phyloP scores from a whole-genome alignment of 2,113 vertebrate species.

The Perca flavescens region DNA sequence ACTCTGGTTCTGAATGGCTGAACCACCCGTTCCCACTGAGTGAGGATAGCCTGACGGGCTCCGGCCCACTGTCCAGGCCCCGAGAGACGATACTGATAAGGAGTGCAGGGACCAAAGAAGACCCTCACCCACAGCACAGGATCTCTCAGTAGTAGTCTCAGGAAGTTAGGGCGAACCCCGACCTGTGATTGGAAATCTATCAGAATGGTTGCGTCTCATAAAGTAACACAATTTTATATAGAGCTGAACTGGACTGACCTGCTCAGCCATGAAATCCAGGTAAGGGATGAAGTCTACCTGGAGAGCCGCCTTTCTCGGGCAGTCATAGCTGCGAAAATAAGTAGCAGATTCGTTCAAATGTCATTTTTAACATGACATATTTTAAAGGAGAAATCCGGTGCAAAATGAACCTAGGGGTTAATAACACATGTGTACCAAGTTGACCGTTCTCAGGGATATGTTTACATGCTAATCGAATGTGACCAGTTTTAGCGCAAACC shows the following conservation, averaged over 20 bases:
- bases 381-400: neutral
- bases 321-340: slow-evolving; percentile 49
- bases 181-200: slow-evolving; percentile 66
- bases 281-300: slow-evolving; percentile 85
- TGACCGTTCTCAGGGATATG: too few relatives aligned
- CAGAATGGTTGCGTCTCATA: neutral
- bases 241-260: slow-evolving; percentile 54
- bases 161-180: slow-evolving; percentile 84
- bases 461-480: too few relatives aligned
- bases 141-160: slow-evolving; percentile 85
- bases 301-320: slow-evolving; percentile 72
- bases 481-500: too few relatives aligned
- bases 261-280: slow-evolving; percentile 84
- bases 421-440: too few relatives aligned
- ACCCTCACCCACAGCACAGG: slow-evolving; percentile 86
- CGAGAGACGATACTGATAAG: slow-evolving; percentile 92
- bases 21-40: slow-evolving; percentile 88
- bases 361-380: neutral
- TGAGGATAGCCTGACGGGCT: slow-evolving; percentile 90
- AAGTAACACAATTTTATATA: neutral
- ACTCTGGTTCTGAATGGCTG: slow-evolving; percentile 88
- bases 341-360: neutral
- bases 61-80: slow-evolving; percentile 89
- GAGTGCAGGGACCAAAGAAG: slow-evolving; percentile 90
- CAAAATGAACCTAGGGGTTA: too few relatives aligned